Conservation (phyloP, 2,888 invertebrate genomes). For the Hyalella azteca region DNA sequence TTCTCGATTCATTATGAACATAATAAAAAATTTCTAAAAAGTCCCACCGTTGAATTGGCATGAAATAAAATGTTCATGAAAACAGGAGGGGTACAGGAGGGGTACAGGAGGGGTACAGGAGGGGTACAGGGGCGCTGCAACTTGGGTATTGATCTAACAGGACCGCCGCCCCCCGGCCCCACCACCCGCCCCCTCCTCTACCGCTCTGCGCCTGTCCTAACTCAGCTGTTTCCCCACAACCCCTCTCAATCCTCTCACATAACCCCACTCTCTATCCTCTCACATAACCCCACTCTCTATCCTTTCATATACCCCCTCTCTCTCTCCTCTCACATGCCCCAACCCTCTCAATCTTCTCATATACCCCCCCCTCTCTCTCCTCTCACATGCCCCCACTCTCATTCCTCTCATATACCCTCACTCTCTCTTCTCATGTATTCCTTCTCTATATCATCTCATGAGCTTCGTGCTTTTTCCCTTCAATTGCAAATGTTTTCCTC, state of each 20-base stretch:
- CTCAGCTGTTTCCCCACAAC: conserved; percentile 12
- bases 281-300: too few species aligned
- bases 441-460: not conserved
- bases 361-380: not conserved
- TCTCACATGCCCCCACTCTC: not conserved
- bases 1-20: too few species aligned
- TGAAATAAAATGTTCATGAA: too few species aligned
- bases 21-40: too few species aligned
- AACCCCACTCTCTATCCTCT: not conserved
- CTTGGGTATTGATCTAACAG: not conserved
- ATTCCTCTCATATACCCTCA: not conserved
- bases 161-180: not conserved
- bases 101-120: too few species aligned
- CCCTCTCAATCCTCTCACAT: not conserved
- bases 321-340: not conserved
- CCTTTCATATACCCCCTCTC: not conserved
- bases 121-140: not conserved
- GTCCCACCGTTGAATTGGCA: too few species aligned
- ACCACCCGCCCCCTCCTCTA: not conserved
- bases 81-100: too few species aligned
- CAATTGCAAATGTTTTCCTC: too few species aligned
- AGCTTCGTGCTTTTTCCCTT: not conserved
- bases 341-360: not conserved
- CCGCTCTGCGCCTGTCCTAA: not conserved
- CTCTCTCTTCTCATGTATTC: not conserved